Conservation (phyloP, 2,797 vertebrate genomes). For the Telmatherina bonti region DNA sequence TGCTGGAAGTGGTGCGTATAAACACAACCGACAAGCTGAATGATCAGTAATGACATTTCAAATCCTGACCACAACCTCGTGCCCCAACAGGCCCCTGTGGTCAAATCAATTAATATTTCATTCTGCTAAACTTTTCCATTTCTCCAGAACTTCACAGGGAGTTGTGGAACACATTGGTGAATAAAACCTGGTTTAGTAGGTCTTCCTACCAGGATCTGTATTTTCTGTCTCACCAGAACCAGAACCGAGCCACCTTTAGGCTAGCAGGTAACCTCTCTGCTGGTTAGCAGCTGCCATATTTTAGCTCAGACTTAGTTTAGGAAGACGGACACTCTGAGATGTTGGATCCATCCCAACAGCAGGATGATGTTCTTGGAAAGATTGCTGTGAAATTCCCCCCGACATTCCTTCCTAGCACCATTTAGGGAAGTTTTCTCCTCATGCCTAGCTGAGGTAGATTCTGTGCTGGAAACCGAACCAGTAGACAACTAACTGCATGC, state of each 20-base stretch:
- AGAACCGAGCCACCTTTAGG: neutral
- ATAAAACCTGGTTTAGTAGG: constrained; percentile 23
- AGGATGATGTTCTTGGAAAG: neutral
- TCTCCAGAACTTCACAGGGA: constrained; percentile 27
- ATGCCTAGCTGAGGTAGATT: no score
- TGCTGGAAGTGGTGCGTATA: constrained; percentile 72
- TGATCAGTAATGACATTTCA: constrained; percentile 76
- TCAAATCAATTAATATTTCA: constrained; percentile 67
- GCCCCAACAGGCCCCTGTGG: constrained; percentile 46
- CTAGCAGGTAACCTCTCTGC: no score
- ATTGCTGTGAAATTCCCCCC: neutral
- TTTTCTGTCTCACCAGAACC: neutral
- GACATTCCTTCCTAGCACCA: no score
- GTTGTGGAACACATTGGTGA: constrained; percentile 20
- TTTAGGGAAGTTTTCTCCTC: no score
- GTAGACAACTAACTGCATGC: no score
- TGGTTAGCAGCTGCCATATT: no score
- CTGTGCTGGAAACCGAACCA: no score
- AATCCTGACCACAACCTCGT: constrained; percentile 60
- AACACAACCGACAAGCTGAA: constrained; percentile 72
- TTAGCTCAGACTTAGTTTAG: no score
- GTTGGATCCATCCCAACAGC: no score
- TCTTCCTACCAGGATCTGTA: constrained; percentile 12
- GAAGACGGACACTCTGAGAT: no score
- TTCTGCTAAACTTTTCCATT: constrained; percentile 43